Evolutionary conservation across 2,888 invertebrate species (phyloP).

Genomic region (Cephus spinipes): DNA sequence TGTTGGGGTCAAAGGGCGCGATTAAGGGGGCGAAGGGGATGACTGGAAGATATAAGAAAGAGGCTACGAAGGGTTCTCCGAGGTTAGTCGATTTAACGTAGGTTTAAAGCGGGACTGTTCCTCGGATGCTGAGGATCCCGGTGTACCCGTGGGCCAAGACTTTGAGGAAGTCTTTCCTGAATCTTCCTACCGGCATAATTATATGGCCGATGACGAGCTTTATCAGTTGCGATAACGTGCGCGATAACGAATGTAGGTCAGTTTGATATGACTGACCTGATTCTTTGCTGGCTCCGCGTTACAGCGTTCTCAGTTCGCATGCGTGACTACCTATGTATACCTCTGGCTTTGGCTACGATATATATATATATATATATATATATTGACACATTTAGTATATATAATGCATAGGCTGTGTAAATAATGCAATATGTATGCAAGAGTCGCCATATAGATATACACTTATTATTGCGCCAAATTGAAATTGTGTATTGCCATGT

Average conservation of each 20-base stretch:
- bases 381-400: background rate
- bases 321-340: constrained; percentile 28
- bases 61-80: background rate
- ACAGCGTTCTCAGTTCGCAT: constrained; percentile 42
- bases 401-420: background rate
- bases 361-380: background rate
- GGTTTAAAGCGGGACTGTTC: background rate
- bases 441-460: background rate
- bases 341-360: background rate
- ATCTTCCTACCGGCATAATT: constrained; percentile 53
- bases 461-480: background rate
- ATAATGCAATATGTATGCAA: background rate
- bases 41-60: background rate
- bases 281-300: constrained; percentile 47
- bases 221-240: constrained; percentile 59
- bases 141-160: background rate
- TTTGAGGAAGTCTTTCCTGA: background rate
- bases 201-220: constrained; percentile 59
- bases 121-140: background rate
- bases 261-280: constrained; percentile 65
- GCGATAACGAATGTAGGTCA: constrained; percentile 65
- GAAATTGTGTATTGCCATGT: background rate
- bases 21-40: background rate
- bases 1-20: background rate
- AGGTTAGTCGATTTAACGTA: background rate